Conservation (phyloP, 2,113 vertebrate species). For the Lycocorax pyrrhopterus region DNA sequence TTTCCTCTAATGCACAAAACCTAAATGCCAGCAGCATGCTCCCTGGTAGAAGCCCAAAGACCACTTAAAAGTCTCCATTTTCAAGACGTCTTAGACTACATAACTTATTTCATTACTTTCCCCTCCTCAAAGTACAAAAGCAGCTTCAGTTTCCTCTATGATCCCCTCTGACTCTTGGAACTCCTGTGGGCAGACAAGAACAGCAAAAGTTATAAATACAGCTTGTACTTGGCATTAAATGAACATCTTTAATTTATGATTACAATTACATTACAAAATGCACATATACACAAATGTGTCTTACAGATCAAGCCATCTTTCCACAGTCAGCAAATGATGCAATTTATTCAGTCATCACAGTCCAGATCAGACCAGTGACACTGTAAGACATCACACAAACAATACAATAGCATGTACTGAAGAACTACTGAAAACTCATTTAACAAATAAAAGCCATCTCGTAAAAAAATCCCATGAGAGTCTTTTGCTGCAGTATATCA, state of each 20-base stretch:
- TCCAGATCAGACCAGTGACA: slow-evolving; percentile 35
- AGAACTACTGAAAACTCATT: slow-evolving; percentile 41
- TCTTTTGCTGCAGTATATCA: not conserved
- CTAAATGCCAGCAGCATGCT: not conserved
- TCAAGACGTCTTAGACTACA: not conserved
- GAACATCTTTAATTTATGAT: not conserved
- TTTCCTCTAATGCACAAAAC: not conserved
- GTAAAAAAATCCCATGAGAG: not conserved
- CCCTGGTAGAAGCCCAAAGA: not conserved
- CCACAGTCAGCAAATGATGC: slow-evolving; percentile 31
- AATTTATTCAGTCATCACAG: slow-evolving; percentile 38
- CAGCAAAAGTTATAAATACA: not conserved
- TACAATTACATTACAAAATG: not conserved
- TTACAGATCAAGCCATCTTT: slow-evolving; percentile 4
- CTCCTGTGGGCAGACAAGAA: not conserved
- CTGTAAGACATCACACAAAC: slow-evolving; percentile 7
- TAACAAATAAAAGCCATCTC: slow-evolving; percentile 38
- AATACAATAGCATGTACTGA: slow-evolving; percentile 23
- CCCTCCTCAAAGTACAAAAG: not conserved
- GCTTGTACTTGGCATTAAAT: not conserved
- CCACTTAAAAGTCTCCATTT: slow-evolving; percentile 10
- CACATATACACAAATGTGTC: not conserved
- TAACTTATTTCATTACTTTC: not conserved
- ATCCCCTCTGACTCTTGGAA: not conserved
- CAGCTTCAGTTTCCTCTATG: not conserved